Evolutionary conservation across 2,113 vertebrate species (phyloP).

Genomic region (Eonycteris spelaea): DNA sequence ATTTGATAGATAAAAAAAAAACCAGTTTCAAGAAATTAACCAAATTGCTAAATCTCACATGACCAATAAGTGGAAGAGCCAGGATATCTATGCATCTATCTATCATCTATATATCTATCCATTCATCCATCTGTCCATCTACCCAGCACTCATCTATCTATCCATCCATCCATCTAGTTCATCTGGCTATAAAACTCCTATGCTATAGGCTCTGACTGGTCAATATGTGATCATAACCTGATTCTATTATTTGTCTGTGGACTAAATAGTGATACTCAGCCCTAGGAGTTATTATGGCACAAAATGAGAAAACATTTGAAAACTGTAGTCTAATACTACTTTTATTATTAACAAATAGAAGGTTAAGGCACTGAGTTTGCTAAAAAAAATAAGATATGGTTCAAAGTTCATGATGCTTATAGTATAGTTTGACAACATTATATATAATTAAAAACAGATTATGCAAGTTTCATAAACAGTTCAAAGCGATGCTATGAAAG

Average conservation of each 20-base stretch:
- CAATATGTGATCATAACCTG: not conserved
- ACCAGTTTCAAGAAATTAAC: not conserved
- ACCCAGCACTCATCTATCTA: too few relatives aligned
- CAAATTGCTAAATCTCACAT: not conserved
- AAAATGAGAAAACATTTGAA: not conserved
- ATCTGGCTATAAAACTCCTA: not conserved
- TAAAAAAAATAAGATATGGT: not conserved
- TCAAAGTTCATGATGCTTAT: not conserved
- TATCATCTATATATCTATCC: not conserved
- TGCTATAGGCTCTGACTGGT: not conserved
- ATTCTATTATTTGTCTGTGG: not conserved
- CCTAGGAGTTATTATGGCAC: not conserved
- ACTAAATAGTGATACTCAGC: not conserved
- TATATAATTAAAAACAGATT: not conserved
- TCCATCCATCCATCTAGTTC: not conserved
- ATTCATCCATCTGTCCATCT: not conserved
- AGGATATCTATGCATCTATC: not conserved
- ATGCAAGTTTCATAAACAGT: not conserved
- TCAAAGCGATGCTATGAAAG: not conserved
- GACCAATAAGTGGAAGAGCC: not conserved
- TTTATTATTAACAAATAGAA: not conserved
- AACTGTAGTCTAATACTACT: not conserved
- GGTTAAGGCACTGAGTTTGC: not conserved
- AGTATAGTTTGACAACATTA: not conserved
- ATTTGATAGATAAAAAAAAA: not conserved